A percentile compares a stretch with the other conserved stretches of the same genome.
phyloP scores from a whole-genome alignment of 2,797 vertebrate genomes.

The Pelodytes ibericus region DNA sequence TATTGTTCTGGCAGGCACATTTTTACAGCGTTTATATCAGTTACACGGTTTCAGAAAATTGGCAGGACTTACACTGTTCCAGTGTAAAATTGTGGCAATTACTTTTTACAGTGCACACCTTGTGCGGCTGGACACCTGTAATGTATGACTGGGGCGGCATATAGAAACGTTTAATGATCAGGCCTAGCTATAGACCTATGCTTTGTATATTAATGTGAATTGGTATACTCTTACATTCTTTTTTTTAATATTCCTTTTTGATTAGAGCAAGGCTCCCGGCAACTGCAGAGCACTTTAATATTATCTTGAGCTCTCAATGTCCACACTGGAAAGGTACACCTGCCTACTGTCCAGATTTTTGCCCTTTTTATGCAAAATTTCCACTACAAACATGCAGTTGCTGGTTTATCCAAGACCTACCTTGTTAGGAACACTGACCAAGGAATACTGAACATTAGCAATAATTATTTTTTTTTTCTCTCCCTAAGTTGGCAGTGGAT shows the following conservation, averaged over 20 bases:
- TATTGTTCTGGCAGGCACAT: constrained; percentile 46
- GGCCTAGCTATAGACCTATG: constrained; percentile 16
- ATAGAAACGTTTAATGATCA: constrained; percentile 26
- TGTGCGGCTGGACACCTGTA: constrained; percentile 53
- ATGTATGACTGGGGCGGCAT: constrained; percentile 2
- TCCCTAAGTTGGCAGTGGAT: too few species aligned
- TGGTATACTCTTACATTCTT: constrained; percentile 1
- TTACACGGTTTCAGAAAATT: constrained; percentile 51
- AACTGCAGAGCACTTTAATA: too few species aligned
- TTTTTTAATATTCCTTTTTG: constrained; percentile 12
- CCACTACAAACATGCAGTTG: too few species aligned
- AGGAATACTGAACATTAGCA: too few species aligned
- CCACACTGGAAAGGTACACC: too few species aligned
- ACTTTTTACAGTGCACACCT: constrained; percentile 56
- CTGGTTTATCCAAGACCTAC: too few species aligned
- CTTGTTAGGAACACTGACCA: too few species aligned
- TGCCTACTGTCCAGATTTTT: too few species aligned
- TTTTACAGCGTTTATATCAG: constrained; percentile 53
- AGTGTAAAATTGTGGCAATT: constrained; percentile 54
- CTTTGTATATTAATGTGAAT: constrained; percentile 27
- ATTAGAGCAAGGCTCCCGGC: not conserved
- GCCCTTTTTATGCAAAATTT: too few species aligned
- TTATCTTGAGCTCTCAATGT: too few species aligned
- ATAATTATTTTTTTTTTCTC: too few species aligned
- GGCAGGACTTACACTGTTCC: constrained; percentile 52